A percentile compares a stretch with the other conserved stretches of the same genome.
Conservation (phyloP, 1,140 invertebrate genomes). For the Drosophila pachea region DNA sequence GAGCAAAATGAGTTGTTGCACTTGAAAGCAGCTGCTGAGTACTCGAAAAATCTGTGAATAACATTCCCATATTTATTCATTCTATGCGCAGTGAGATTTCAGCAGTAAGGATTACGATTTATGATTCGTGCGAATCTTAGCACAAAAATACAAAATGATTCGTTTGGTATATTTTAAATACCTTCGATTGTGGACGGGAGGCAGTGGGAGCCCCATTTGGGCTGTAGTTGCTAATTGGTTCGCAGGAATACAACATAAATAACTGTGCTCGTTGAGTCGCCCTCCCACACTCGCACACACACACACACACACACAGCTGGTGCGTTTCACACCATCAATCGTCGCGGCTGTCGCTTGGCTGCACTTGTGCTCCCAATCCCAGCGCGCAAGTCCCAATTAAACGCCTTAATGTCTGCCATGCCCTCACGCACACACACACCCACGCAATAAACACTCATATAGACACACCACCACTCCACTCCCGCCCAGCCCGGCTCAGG, state of each 20-base stretch:
- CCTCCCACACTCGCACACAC: slow-evolving; percentile 2
- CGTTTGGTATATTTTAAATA: background rate
- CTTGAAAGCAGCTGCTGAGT: slow-evolving; percentile 11
- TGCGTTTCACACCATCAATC: slow-evolving; percentile 61
- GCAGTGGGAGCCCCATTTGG: background rate
- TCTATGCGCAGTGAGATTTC: background rate
- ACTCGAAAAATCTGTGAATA: slow-evolving; percentile 3
- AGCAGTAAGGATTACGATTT: background rate
- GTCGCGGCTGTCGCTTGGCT: slow-evolving; percentile 37
- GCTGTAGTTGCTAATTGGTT: slow-evolving; percentile 2
- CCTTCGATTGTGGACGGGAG: no score
- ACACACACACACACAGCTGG: slow-evolving; percentile 47
- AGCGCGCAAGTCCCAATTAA: slow-evolving; percentile 25
- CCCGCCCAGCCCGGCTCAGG: no score
- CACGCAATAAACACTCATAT: background rate
- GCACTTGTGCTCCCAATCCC: slow-evolving; percentile 27
- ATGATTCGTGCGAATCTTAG: background rate
- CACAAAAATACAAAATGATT: no score
- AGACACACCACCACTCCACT: background rate
- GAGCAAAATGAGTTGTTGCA: slow-evolving; percentile 11
- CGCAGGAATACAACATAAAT: slow-evolving; percentile 1
- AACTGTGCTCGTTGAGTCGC: background rate
- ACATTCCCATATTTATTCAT: background rate
- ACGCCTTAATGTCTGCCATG: slow-evolving; percentile 31
- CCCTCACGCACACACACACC: background rate